phyloP scores from a whole-genome alignment of 1,140 invertebrate species.

The Scaptomyza montana region DNA sequence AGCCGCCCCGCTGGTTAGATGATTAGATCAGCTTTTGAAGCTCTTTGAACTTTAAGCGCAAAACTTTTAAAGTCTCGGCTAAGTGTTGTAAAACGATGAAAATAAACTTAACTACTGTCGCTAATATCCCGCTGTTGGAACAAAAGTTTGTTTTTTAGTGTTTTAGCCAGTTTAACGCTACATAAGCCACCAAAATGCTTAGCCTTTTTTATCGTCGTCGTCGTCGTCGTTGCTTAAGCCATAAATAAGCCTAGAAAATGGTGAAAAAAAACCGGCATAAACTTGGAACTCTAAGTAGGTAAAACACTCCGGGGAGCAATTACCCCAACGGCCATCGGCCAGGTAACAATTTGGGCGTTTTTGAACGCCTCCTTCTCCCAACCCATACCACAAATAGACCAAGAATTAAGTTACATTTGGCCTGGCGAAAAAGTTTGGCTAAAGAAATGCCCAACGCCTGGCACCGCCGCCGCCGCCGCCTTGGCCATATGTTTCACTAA shows the following conservation, averaged over 20 bases:
- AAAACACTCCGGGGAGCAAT: constrained; percentile 74
- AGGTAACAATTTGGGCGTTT: constrained; percentile 69
- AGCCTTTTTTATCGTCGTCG: constrained; percentile 71
- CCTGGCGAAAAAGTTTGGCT: constrained; percentile 63
- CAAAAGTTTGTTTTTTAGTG: constrained; percentile 18
- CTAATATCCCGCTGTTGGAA: constrained; percentile 22
- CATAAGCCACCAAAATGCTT: constrained; percentile 60
- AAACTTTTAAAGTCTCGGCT: constrained; percentile 43
- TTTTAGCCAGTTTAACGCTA: constrained; percentile 41
- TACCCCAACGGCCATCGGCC: constrained; percentile 50
- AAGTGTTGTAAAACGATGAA: constrained; percentile 48
- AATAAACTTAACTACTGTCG: constrained; percentile 54
- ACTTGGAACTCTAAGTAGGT: constrained; percentile 70
- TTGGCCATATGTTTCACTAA: constrained; percentile 79
- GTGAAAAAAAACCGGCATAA: constrained; percentile 16
- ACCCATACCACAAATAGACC: constrained; percentile 51
- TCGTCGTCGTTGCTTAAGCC: constrained; percentile 36
- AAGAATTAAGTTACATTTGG: constrained; percentile 77
- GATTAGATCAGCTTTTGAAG: constrained; percentile 27
- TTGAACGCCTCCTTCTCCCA: too few relatives aligned
- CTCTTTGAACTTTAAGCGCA: constrained; percentile 57
- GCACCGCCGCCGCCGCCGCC: background rate
- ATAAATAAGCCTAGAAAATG: constrained; percentile 71
- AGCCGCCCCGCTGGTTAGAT: constrained; percentile 18
- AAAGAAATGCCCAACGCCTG: constrained; percentile 32